Percentiles rank a stretch among this genome's conserved stretches.
Evolutionary conservation across 1,140 invertebrate genomes (phyloP).

Genomic region (Bombus picipes): DNA sequence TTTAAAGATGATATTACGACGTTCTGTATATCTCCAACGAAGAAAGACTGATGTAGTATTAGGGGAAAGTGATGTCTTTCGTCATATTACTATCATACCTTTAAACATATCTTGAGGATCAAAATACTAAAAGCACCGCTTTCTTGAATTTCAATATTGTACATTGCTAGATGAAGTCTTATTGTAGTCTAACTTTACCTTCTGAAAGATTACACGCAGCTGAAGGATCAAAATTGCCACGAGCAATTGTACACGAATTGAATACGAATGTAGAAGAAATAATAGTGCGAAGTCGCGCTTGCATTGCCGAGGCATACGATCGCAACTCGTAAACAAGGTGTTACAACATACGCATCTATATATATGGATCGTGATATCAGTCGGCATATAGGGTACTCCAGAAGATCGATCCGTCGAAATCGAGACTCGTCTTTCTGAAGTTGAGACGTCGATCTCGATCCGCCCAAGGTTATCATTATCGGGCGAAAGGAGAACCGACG

Average conservation of each 20-base stretch:
- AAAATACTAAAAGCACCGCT: neutral
- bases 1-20: too few species aligned
- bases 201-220: neutral
- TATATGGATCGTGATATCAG: conserved; percentile 25
- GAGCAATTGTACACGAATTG: too few species aligned
- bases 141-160: neutral
- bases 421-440: conserved; percentile 10
- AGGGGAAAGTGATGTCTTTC: too few species aligned
- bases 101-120: neutral
- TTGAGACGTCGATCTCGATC: conserved; percentile 42
- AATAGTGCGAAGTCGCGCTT: neutral
- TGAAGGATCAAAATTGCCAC: neutral
- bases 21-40: too few species aligned
- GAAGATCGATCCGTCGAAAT: conserved; percentile 42
- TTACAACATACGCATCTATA: neutral
- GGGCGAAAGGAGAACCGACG: neutral
- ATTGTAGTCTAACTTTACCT: neutral
- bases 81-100: neutral
- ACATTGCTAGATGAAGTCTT: neutral
- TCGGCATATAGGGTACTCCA: conserved; percentile 4
- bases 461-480: conserved; percentile 46
- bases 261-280: neutral
- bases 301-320: neutral
- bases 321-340: conserved; percentile 29
- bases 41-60: too few species aligned